Conservation (phyloP, 2,113 vertebrate genomes). For the Eurystomus gularis region DNA sequence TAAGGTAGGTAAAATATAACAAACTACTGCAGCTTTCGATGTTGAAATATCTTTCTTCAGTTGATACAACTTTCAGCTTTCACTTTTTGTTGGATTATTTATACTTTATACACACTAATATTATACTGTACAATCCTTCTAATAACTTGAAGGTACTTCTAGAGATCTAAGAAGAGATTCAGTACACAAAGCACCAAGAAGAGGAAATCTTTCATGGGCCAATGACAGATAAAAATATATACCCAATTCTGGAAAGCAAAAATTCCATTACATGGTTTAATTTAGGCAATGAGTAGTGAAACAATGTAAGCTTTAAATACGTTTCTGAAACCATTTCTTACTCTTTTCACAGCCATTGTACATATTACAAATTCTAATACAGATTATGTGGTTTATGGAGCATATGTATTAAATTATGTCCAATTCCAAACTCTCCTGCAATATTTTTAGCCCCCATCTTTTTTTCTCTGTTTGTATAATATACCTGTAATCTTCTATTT, state of each 20-base stretch:
- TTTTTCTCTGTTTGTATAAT: background rate
- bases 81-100: background rate
- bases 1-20: background rate
- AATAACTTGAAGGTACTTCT: background rate
- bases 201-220: background rate
- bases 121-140: background rate
- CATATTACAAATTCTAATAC: background rate
- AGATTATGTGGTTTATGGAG: background rate
- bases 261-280: background rate
- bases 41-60: background rate
- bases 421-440: background rate
- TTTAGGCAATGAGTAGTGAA: background rate
- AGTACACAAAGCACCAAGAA: background rate
- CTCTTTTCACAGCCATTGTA: background rate
- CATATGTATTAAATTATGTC: background rate
- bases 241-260: background rate
- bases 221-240: conserved; percentile 2
- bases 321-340: background rate
- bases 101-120: background rate
- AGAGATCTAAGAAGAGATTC: background rate
- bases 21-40: background rate
- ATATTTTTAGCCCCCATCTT: background rate
- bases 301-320: background rate
- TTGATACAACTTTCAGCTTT: background rate
- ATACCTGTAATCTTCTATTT: background rate